Conservation (phyloP, 2,888 invertebrate species). For the Electrophaes corylata region DNA sequence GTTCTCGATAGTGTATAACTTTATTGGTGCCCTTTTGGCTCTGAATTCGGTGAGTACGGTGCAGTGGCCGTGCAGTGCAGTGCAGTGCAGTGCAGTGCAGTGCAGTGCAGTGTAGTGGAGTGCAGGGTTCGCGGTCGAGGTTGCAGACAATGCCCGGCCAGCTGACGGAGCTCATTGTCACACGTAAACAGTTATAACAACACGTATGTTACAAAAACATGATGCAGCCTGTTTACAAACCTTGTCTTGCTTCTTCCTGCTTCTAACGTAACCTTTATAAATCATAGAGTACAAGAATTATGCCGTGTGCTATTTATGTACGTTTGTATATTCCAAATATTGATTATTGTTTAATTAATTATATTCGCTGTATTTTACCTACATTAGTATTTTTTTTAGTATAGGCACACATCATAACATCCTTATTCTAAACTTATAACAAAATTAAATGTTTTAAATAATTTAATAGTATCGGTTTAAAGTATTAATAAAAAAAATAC, state of each 20-base stretch:
- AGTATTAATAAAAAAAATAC: no score
- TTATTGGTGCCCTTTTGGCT: not conserved
- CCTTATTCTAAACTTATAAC: no score
- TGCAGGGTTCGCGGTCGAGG: constrained; percentile 16
- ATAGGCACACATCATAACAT: no score
- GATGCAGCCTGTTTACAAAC: constrained; percentile 22
- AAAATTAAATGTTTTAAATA: no score
- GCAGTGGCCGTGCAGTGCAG: no score
- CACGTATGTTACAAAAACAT: constrained; percentile 26
- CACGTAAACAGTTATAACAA: constrained; percentile 54
- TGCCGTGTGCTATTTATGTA: not conserved
- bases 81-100: not conserved
- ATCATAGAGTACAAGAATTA: not conserved
- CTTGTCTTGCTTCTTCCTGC: constrained; percentile 16
- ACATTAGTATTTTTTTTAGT: no score
- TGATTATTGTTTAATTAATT: no score
- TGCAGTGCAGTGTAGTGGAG: not conserved
- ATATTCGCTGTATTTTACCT: no score
- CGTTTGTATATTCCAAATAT: no score
- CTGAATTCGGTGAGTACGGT: not conserved
- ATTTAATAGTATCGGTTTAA: no score
- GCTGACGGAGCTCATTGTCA: constrained; percentile 47
- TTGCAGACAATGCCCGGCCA: constrained; percentile 13
- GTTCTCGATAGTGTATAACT: not conserved
- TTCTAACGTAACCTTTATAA: constrained; percentile 14